phyloP scores from a whole-genome alignment of 1,140 invertebrate genomes.

The Eupeodes corollae region DNA sequence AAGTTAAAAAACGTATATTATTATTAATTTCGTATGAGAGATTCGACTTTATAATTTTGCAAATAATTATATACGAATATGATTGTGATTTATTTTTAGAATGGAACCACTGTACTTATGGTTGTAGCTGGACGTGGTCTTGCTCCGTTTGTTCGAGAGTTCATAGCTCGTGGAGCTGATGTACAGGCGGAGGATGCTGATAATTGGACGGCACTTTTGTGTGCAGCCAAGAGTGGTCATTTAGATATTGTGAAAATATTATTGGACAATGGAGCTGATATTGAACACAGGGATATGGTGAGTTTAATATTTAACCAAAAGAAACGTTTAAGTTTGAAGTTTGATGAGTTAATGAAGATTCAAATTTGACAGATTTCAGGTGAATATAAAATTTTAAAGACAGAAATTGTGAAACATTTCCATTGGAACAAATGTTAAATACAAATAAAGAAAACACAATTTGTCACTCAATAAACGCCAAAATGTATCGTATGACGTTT shows the following conservation, averaged over 20 bases:
- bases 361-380: too few relatives aligned
- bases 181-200: slow-evolving; percentile 85
- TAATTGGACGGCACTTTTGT: slow-evolving; percentile 84
- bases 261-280: slow-evolving; percentile 71
- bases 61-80: neutral
- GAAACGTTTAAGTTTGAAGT: too few relatives aligned
- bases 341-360: too few relatives aligned
- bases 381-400: too few relatives aligned
- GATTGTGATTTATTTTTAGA: slow-evolving; percentile 43
- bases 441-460: too few relatives aligned
- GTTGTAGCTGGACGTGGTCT: slow-evolving; percentile 72
- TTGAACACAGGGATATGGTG: slow-evolving; percentile 91
- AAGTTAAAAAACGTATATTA: neutral
- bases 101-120: slow-evolving; percentile 85
- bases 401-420: too few relatives aligned
- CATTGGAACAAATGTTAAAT: too few relatives aligned
- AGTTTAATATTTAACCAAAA: too few relatives aligned
- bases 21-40: neutral
- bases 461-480: too few relatives aligned
- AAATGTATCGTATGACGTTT: too few relatives aligned
- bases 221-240: slow-evolving; percentile 83
- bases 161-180: slow-evolving; percentile 78
- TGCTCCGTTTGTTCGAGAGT: slow-evolving; percentile 64
- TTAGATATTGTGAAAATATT: slow-evolving; percentile 70
- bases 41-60: neutral